Evolutionary conservation across 92 coral and sea anemone genomes (phyloP), one percentile per base, ranked within the genome.

Genomic region (Chrysogorgia sp.): DNA sequence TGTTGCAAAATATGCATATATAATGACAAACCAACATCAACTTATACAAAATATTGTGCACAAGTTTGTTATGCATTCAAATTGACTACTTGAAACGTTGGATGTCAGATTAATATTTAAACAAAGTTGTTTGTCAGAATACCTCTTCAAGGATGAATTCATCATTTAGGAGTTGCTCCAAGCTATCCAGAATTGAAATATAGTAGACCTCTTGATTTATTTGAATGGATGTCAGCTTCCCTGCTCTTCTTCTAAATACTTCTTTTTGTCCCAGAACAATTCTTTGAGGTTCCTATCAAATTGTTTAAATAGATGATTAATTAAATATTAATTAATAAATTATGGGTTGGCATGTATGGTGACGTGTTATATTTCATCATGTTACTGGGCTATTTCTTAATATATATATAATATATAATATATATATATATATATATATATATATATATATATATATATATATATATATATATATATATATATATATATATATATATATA

Each of bases 201-300:
- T 63, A 63, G 21, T 34, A 63, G 2, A 10, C 40, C 8, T 63
- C 40, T 28, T 63, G 40, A 29, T 26, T 63, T 17, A 41, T 28
- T 26, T 31, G 21, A 10, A 19, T 24, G 7, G 69, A 25, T 14
- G 29, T 40, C 6, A 63, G 20, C 7, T 2, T 22, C 32, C 69
- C 49, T 29, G 14, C 32, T 13, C n/a, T 31, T 24, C 69, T 63
- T 63, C 40, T 63, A 15, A 3, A 63, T 8, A 63, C 43, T 31
- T 63, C 69, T 63, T 63, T 63, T 34, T 63, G 69, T 1, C 69
- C 69, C n/a, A 63, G 69, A 63, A 63, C 40, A 63, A 63, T 34
- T 24, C 4, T 63, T 29, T 33, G n/a, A 29, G 69, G 49, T 63
- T 63, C 69, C 69, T 63, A 23, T 37, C 12, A 37, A 12, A 37